These are phyloP conservation scores for Trichoplusia ni DNA, from an alignment of 1,140 invertebrate genomes.

Conservation along the genomic window DNA sequence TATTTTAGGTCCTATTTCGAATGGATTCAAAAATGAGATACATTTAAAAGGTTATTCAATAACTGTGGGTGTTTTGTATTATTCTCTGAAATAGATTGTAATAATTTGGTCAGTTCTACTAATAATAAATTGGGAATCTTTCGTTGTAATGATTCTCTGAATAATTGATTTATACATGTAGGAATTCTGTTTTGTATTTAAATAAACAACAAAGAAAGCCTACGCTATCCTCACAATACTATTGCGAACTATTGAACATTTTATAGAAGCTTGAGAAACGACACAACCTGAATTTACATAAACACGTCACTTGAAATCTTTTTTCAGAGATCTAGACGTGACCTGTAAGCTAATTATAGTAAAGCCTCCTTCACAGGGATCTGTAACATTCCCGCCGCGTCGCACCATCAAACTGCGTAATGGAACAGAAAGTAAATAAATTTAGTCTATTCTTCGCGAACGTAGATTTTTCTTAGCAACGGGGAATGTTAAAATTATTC, in stretches of 20 bases:
- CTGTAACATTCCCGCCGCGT: constrained; percentile 23
- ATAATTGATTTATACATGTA: too few relatives aligned
- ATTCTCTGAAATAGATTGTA: too few relatives aligned
- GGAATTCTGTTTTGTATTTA: too few relatives aligned
- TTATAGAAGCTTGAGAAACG: neutral
- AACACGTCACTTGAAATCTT: neutral
- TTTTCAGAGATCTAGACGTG: constrained; percentile 15
- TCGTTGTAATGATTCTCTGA: too few relatives aligned
- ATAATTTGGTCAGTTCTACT: too few relatives aligned
- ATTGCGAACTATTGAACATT: too few relatives aligned
- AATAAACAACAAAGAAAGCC: too few relatives aligned
- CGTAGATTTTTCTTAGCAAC: neutral
- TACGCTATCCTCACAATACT: too few relatives aligned
- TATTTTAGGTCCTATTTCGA: neutral
- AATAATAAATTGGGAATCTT: too few relatives aligned
- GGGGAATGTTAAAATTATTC: constrained; percentile 20
- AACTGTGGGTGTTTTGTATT: too few relatives aligned
- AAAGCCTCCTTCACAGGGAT: neutral
- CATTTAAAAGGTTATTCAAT: too few relatives aligned
- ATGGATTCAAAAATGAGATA: too few relatives aligned
- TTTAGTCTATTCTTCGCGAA: constrained; percentile 16
- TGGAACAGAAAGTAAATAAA: constrained; percentile 45
- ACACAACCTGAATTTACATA: neutral
- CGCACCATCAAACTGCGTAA: constrained; percentile 40
- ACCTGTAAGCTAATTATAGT: constrained; percentile 24